These are phyloP conservation scores for Lepilemur septentrionalis DNA, from an alignment of 2,797 vertebrate species.

Conservation along the genomic window DNA sequence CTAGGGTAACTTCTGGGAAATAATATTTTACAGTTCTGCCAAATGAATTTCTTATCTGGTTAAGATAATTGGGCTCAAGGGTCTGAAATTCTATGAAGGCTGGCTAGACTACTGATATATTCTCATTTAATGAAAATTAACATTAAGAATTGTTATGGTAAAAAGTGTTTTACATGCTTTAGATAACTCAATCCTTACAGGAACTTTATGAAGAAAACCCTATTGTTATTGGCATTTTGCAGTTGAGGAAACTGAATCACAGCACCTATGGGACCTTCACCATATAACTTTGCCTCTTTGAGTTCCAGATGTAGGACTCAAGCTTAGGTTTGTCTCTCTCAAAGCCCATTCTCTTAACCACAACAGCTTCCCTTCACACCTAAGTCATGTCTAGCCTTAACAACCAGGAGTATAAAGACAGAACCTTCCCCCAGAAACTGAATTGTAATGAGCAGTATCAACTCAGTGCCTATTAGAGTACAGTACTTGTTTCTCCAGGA, in stretches of 20 bases:
- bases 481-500: not conserved
- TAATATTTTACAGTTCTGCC: not conserved
- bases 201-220: not conserved
- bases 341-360: not conserved
- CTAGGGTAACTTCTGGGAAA: not conserved
- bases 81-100: not conserved
- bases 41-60: constrained; percentile 1
- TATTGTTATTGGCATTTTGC: not conserved
- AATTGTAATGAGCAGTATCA: not conserved
- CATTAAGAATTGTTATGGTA: not conserved
- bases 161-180: not conserved
- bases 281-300: not conserved
- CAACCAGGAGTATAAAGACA: not conserved
- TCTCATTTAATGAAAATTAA: not conserved
- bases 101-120: not conserved
- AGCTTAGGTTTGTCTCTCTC: not conserved
- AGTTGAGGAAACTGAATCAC: not conserved
- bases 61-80: not conserved
- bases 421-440: not conserved
- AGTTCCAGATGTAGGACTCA: not conserved
- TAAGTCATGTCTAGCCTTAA: not conserved
- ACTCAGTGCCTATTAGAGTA: not conserved
- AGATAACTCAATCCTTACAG: not conserved
- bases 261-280: not conserved
- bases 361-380: not conserved